Conservation (phyloP, 2,113 vertebrate species). For the Diadophis punctatus region DNA sequence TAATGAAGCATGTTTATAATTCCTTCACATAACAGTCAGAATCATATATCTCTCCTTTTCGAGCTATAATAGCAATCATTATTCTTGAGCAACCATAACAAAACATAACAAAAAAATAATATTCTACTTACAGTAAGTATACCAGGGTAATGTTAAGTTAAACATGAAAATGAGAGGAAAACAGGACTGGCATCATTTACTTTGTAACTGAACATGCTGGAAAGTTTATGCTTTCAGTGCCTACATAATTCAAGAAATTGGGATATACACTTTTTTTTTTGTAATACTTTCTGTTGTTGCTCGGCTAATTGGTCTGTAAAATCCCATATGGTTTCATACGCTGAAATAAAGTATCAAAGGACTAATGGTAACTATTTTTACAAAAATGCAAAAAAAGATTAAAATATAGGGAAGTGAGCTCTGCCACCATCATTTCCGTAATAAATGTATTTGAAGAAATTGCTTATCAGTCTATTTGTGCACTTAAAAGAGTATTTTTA, state of each 20-base stretch:
- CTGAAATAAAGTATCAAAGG: not conserved
- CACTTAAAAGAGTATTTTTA: not conserved
- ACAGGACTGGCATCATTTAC: conserved; percentile 34
- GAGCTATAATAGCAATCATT: conserved; percentile 68
- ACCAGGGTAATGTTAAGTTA: conserved; percentile 46
- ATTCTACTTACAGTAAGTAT: conserved; percentile 66
- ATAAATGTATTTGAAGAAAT: not conserved
- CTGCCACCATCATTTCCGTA: not conserved
- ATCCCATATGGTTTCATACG: conserved; percentile 29
- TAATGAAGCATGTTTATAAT: conserved; percentile 75
- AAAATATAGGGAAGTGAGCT: not conserved
- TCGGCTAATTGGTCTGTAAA: conserved; percentile 47
- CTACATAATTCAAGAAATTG: not conserved
- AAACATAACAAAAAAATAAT: conserved; percentile 35
- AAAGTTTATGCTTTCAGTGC: not conserved
- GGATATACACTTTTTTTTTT: not conserved
- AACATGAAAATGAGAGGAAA: conserved; percentile 49
- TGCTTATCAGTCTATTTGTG: not conserved
- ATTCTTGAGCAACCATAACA: conserved; percentile 56
- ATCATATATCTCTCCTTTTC: conserved; percentile 65
- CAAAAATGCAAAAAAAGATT: not conserved
- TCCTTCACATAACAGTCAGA: conserved; percentile 58
- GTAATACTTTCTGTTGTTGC: not conserved
- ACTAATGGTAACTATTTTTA: not conserved
- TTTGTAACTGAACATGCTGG: conserved; percentile 48